phyloP scores from a whole-genome alignment of 2,888 invertebrate species.

The Caenorhabditis sp. region DNA sequence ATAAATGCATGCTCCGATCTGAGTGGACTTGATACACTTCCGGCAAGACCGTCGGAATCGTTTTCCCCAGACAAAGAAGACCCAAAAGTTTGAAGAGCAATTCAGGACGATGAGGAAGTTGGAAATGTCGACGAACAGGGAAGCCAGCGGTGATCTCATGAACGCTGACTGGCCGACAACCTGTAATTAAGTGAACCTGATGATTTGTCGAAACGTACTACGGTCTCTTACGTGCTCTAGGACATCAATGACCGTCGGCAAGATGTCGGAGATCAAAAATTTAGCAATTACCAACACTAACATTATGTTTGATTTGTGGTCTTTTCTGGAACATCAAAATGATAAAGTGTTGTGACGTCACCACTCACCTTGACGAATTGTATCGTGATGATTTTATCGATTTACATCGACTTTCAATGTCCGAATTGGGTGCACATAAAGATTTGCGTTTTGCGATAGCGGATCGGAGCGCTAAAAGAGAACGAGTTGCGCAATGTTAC shows the following conservation, averaged over 20 bases:
- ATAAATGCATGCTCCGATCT: conserved; percentile 59
- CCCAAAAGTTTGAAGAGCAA: conserved; percentile 78
- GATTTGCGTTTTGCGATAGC: conserved; percentile 67
- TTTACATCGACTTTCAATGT: conserved; percentile 65
- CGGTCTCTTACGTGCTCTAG: conserved; percentile 71
- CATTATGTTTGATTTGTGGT: conserved; percentile 78
- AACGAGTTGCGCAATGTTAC: conserved; percentile 16
- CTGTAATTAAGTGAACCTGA: conserved; percentile 53
- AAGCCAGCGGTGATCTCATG: conserved; percentile 73
- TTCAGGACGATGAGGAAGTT: conserved; percentile 78
- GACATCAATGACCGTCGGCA: conserved; percentile 78
- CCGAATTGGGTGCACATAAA: conserved; percentile 67
- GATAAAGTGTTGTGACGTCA: not conserved
- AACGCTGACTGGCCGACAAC: conserved; percentile 74
- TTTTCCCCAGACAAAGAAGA: conserved; percentile 78
- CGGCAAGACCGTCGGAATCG: conserved; percentile 68
- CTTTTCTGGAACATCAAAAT: conserved; percentile 66
- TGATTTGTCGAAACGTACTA: not conserved
- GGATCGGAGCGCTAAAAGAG: conserved; percentile 52
- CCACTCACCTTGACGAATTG: conserved; percentile 49
- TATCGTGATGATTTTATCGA: conserved; percentile 52
- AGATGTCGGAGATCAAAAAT: conserved; percentile 76
- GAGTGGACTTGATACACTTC: conserved; percentile 56
- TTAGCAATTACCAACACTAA: conserved; percentile 77
- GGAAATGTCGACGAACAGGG: conserved; percentile 76